A percentile compares a stretch with the other conserved stretches of the same genome.
Conservation (phyloP, 2,113 vertebrate species). For the Etia nguti region DNA sequence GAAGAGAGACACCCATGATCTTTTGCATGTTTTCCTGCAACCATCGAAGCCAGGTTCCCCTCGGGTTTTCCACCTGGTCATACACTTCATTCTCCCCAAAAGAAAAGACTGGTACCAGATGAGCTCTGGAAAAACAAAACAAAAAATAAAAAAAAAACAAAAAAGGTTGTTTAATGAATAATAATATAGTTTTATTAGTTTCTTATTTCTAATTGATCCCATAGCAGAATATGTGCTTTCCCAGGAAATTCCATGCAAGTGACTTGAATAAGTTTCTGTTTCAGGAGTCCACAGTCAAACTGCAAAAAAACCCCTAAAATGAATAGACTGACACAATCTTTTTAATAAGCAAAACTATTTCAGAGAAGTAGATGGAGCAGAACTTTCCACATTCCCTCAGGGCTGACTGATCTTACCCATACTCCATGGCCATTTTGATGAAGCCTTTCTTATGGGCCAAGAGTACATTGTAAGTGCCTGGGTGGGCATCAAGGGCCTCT, state of each 20-base stretch:
- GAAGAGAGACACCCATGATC: constrained; percentile 86
- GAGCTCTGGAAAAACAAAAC: constrained; percentile 58
- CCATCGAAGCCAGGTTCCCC: constrained; percentile 79
- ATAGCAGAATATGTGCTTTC: background rate
- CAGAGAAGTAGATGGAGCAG: background rate
- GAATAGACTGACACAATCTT: background rate
- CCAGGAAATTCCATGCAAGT: background rate
- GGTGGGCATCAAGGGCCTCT: constrained; percentile 85
- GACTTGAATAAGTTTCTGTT: constrained; percentile 32
- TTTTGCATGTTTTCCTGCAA: constrained; percentile 79
- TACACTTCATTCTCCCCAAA: constrained; percentile 93
- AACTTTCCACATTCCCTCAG: background rate
- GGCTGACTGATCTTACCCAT: constrained; percentile 74
- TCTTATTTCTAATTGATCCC: background rate
- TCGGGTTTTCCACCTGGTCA: constrained; percentile 80
- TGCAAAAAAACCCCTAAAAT: background rate
- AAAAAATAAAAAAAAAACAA: background rate
- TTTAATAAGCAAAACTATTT: background rate
- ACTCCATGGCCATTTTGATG: constrained; percentile 81
- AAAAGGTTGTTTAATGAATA: background rate
- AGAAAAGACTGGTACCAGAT: constrained; percentile 85
- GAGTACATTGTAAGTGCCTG: constrained; percentile 78
- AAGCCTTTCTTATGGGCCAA: constrained; percentile 89
- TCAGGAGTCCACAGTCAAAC: background rate
- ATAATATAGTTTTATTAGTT: background rate